phyloP scores from a whole-genome alignment of 2,113 vertebrate genomes.

The Cyprinus carpio region DNA sequence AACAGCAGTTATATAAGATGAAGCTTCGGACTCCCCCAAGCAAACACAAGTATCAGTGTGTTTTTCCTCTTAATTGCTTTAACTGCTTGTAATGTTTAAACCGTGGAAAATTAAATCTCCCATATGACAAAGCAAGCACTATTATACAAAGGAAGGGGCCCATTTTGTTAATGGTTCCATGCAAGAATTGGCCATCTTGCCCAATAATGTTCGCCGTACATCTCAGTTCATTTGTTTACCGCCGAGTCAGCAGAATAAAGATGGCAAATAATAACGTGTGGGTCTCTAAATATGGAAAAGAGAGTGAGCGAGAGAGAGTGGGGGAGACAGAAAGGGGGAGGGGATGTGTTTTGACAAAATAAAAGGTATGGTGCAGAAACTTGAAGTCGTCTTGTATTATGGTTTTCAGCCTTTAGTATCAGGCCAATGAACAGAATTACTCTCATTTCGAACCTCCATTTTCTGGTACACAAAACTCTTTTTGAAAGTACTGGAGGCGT shows the following conservation, averaged over 20 bases:
- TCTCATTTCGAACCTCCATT: neutral
- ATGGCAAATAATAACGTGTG: constrained; percentile 72
- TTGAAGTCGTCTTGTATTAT: constrained; percentile 16
- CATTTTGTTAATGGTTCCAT: constrained; percentile 72
- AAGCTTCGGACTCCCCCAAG: constrained; percentile 21
- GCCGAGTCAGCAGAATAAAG: constrained; percentile 74
- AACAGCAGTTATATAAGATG: constrained; percentile 41
- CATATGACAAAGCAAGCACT: constrained; percentile 56
- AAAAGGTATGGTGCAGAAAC: constrained; percentile 21
- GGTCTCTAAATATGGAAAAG: constrained; percentile 74
- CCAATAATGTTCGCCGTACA: constrained; percentile 71
- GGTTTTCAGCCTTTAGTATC: neutral
- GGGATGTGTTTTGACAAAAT: constrained; percentile 45
- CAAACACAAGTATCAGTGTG: constrained; percentile 27
- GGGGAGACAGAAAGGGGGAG: constrained; percentile 65
- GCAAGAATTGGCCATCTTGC: constrained; percentile 72
- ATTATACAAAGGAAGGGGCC: constrained; percentile 60
- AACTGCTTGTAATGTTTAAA: constrained; percentile 57
- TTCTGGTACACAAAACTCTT: neutral
- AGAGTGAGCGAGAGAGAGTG: constrained; percentile 65
- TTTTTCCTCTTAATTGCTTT: constrained; percentile 55
- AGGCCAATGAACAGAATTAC: neutral
- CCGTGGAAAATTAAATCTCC: constrained; percentile 55
- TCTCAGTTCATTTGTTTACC: constrained; percentile 79
- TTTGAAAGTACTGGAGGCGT: constrained; percentile 10